Evolutionary conservation across 2,797 vertebrate species (phyloP), one percentile per base, ranked within the genome.

Genomic region (Sarcophilus harrisii): DNA sequence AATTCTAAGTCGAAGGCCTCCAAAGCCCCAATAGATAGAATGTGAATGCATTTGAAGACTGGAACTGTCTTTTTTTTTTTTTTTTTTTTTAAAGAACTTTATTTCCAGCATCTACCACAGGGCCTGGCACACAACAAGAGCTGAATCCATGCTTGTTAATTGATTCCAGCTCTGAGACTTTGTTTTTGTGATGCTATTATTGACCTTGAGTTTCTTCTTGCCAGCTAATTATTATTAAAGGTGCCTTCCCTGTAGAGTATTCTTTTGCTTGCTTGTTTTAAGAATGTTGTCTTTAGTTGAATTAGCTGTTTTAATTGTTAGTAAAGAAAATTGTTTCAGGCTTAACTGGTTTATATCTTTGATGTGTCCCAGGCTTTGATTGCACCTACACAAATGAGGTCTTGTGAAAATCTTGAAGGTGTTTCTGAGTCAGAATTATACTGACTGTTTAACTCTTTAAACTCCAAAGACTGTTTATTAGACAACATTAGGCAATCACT

Each of bases 261-360:
- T 49, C 73, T 49, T 87, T 87, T 87, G 66, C 38, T 73, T 73
- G n/a, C 81, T 87, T 45, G 38, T 87, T 87, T 87, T 45, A 10
- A 87, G 38, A 49, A 87, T 87, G 38, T 45, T 87, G 73, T 49
- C 38, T 87, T 87, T 87, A 27, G 21, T 87, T 87, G 73, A 87
- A 87, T 87, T 87, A 87, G 10, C 38, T 87, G 38, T 87, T 87
- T 38, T 45, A 49, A 87, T 87, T 87, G 21, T 87, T 87, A 87
- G 73, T 87, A 87, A 49, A 87, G 73, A 87, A 87, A 87, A 87
- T 87, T 87, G 73, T 38, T 87, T 87, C 73, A 45, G 73, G 73
- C 73, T 38, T 27, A 87, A 49, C 38, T 27, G 38, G 73, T 87
- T 87, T 49, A 11, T 87, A 87, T 11, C 73, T 87, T 87, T 87